Evolutionary conservation across 2,797 vertebrate species (phyloP).

Genomic region (Sebastes steindachneri): DNA sequence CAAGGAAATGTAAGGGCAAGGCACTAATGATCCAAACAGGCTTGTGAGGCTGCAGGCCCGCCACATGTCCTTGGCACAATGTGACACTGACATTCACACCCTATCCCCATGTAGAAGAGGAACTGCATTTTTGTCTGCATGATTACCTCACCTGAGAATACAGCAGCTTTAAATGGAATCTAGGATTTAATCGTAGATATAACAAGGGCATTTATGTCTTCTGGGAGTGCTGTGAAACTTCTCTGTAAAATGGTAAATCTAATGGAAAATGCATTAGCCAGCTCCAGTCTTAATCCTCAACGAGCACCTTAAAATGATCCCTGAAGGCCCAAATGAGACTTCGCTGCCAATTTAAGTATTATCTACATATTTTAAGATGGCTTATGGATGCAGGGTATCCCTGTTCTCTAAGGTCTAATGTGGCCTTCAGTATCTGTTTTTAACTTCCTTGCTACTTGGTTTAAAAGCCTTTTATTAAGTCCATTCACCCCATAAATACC

Average conservation of each 20-base stretch:
- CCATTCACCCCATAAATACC: not conserved
- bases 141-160: conserved; percentile 20
- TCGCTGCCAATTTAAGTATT: conserved; percentile 19
- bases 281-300: conserved; percentile 33
- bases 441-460: not conserved
- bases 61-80: not conserved
- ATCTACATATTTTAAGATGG: not conserved
- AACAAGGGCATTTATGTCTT: conserved; percentile 31
- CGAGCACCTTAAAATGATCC: conserved; percentile 33
- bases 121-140: not conserved
- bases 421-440: not conserved
- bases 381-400: conserved; percentile 3
- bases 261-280: conserved; percentile 41
- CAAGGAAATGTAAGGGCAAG: not conserved
- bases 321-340: conserved; percentile 7
- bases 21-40: not conserved
- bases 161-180: conserved; percentile 16
- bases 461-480: not conserved
- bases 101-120: not conserved
- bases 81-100: not conserved
- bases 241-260: conserved; percentile 13
- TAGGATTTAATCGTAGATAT: conserved; percentile 17
- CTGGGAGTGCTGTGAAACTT: conserved; percentile 21
- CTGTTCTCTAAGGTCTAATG: not conserved
- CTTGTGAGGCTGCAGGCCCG: not conserved